These are phyloP conservation scores for Oncorhynchus tshawytscha DNA, from an alignment of 2,113 vertebrate genomes.

Conservation along the genomic window DNA sequence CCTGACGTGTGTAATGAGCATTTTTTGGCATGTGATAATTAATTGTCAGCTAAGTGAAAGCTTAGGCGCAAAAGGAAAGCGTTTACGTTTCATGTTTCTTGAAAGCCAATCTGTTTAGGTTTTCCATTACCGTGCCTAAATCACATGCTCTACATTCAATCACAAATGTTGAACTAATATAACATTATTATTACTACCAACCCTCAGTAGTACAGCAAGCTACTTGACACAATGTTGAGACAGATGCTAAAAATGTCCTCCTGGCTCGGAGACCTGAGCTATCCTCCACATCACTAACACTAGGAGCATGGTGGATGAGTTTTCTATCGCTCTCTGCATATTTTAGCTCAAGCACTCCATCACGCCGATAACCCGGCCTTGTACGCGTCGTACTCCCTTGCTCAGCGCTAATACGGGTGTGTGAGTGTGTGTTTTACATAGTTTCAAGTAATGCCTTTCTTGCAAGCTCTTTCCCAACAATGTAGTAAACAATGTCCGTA, in stretches of 20 bases:
- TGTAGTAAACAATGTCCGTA: too few relatives aligned
- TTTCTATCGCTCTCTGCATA: conserved; percentile 18
- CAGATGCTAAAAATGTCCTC: conserved; percentile 48
- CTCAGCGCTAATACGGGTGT: conserved; percentile 23
- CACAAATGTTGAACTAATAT: not conserved
- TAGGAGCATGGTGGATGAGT: conserved; percentile 53
- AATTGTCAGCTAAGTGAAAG: not conserved
- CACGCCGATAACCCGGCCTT: conserved; percentile 40
- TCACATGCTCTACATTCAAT: not conserved
- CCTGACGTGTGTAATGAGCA: too few relatives aligned
- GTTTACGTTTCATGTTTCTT: too few relatives aligned
- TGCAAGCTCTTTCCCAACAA: too few relatives aligned
- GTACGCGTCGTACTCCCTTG: conserved; percentile 46
- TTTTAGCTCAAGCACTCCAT: conserved; percentile 38
- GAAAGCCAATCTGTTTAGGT: not conserved
- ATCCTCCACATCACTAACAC: conserved; percentile 57
- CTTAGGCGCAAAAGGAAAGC: not conserved
- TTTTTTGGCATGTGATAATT: not conserved
- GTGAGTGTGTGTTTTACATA: too few relatives aligned
- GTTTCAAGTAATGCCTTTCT: too few relatives aligned
- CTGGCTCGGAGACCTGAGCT: conserved; percentile 49
- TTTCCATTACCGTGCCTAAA: not conserved
- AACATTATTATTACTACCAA: conserved; percentile 12
- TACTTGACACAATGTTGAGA: conserved; percentile 33
- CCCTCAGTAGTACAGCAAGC: conserved; percentile 7